Base-by-base conservation (phyloP, 2,888 invertebrate genomes). In the Cremastinae sp. region DNA sequence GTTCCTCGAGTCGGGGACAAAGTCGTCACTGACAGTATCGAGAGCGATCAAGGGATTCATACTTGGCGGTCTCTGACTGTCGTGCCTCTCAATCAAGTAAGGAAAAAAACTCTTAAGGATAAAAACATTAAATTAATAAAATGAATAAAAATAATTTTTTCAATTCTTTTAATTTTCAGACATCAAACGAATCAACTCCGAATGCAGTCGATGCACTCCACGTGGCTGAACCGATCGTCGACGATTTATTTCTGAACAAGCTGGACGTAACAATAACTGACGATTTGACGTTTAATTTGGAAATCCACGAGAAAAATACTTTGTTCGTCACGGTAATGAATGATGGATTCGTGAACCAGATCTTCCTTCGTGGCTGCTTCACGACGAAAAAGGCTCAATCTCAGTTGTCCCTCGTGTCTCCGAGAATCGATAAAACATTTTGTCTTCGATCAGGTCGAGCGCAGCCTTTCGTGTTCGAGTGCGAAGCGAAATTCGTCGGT, bases 21-120 rank as follows among this genome's bases (percentile, higher is more conserved):
- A 87, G 94, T 94, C 1, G 85, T 91, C 68, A 92, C 92, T 3
- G 94, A 95, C 85, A 91, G 93, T 0, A 94, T 96, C 81, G 96
- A 96, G 90, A 95, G 95, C 86, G 92, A 93, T 80, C 93, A 94
- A 90, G 91, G 91, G 12, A 81, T 84, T 9, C 92, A 89, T 70
- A 88, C 88, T 55, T 93, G 94, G 94, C 90, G 95, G 80, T 94
- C 93, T 0, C 84, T 94, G 62, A 91, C 90, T 59, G 85, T 91
- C 12, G 83, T 89, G 59, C 90, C 90, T 53, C 75, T 85, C 0
- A 65, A 71, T 53, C 81, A 82, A 74, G 82, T 73, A 18, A 49
- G 35, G 56, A 55, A 37, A 16, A 56, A 22, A 7, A 1, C 12
- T 9, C 9, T 51, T 51, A 2, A 22, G 22, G 20, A 28, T 53